Evolutionary conservation across 2,113 vertebrate genomes (phyloP).

Genomic region (Spilogale gracilis): DNA sequence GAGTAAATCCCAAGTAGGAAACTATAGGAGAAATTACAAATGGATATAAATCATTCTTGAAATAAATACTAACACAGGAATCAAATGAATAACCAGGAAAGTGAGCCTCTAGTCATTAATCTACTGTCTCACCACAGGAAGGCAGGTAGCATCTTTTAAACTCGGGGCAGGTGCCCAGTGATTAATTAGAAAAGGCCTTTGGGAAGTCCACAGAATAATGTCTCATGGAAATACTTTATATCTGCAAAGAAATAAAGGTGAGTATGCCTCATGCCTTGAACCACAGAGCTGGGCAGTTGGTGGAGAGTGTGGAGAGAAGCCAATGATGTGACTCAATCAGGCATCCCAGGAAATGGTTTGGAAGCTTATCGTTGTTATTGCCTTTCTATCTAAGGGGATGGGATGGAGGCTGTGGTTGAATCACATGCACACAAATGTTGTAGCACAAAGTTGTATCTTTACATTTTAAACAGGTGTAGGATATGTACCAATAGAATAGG

Average conservation of each 20-base stretch:
- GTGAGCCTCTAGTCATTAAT: neutral
- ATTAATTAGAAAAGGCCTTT: slow-evolving; percentile 53
- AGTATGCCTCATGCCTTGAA: neutral
- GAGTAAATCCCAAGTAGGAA: slow-evolving; percentile 60
- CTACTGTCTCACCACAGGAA: slow-evolving; percentile 51
- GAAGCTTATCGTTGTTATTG: neutral
- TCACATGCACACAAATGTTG: neutral
- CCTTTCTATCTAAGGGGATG: neutral
- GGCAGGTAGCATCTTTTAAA: slow-evolving; percentile 40
- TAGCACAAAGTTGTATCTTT: neutral
- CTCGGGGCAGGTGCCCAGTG: slow-evolving; percentile 7
- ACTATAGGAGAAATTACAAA: slow-evolving; percentile 62
- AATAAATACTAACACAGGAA: slow-evolving; percentile 65
- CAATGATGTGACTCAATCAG: rapidly evolving
- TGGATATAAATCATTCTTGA: slow-evolving; percentile 53
- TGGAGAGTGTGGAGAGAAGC: slow-evolving; percentile 49
- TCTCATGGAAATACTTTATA: neutral
- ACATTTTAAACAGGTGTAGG: neutral
- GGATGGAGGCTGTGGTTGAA: neutral
- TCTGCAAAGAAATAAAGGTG: neutral
- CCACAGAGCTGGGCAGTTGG: neutral
- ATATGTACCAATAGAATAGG: neutral
- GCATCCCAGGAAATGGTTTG: neutral
- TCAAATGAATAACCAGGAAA: neutral
- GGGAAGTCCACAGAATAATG: slow-evolving; percentile 39